Evolutionary conservation across 2,797 vertebrate genomes (phyloP).

Genomic region (Gymnothorax javanicus): DNA sequence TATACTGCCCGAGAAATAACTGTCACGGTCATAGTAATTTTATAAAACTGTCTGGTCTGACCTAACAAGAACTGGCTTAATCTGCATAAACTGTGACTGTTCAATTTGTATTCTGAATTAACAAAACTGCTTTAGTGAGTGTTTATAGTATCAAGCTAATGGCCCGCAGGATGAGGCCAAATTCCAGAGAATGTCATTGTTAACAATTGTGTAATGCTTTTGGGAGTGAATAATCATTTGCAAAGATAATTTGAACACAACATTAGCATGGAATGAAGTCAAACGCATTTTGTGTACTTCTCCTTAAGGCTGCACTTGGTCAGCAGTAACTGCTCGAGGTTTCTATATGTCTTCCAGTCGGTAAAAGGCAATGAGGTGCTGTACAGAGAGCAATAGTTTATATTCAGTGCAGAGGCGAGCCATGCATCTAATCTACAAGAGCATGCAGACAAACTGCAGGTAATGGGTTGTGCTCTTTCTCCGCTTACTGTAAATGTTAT

Average conservation of each 20-base stretch:
- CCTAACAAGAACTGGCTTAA: slow-evolving; percentile 7
- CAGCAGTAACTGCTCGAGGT: background rate
- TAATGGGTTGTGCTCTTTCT: slow-evolving; percentile 1
- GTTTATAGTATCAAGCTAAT: slow-evolving; percentile 23
- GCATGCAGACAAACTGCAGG: background rate
- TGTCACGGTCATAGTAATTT: background rate
- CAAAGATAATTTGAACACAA: background rate
- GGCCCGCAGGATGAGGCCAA: background rate
- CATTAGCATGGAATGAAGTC: background rate
- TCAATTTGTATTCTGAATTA: background rate
- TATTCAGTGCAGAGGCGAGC: background rate
- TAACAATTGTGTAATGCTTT: background rate
- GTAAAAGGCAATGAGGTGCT: background rate
- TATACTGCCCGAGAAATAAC: background rate
- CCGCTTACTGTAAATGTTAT: background rate
- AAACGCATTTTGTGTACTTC: background rate
- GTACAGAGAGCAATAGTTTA: background rate
- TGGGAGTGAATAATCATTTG: background rate
- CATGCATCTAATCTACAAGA: slow-evolving; percentile 10
- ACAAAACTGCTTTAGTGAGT: slow-evolving; percentile 14
- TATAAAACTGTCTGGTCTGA: background rate
- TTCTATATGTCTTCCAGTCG: background rate
- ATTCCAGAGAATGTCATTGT: background rate
- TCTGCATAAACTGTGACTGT: slow-evolving; percentile 9
- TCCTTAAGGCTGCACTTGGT: background rate